phyloP scores from a whole-genome alignment of 2,797 vertebrate genomes.

The Peromyscus melanophrys region DNA sequence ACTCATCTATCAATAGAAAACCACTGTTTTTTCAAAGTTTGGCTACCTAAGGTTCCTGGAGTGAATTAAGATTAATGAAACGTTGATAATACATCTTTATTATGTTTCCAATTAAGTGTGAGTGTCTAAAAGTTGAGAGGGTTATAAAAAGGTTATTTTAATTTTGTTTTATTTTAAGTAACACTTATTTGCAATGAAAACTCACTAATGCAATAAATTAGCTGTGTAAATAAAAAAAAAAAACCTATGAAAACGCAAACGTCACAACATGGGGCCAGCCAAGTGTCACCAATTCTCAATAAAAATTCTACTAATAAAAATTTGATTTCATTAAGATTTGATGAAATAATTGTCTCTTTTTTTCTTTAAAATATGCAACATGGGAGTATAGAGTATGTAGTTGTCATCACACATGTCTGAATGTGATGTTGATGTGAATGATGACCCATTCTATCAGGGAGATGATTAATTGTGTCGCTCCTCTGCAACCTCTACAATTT shows the following conservation, averaged over 20 bases:
- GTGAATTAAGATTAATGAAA: conserved; percentile 43
- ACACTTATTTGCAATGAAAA: conserved; percentile 53
- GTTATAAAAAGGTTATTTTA: conserved; percentile 57
- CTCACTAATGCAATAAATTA: conserved; percentile 58
- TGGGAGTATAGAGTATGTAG: not conserved
- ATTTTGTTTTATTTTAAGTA: conserved; percentile 69
- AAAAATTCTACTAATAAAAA: not conserved
- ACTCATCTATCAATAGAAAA: not conserved
- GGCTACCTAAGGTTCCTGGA: not conserved
- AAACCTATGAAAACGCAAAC: conserved; percentile 1
- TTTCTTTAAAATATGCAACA: not conserved
- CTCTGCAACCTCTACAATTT: not conserved
- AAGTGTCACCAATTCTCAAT: conserved; percentile 40
- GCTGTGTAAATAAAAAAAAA: conserved; percentile 50
- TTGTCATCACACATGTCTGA: not conserved
- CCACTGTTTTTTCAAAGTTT: not conserved
- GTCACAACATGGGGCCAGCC: not conserved
- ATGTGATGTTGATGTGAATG: not conserved
- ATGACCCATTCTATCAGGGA: not conserved
- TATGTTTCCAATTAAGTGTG: conserved; percentile 42
- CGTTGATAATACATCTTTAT: conserved; percentile 45
- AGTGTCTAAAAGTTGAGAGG: conserved; percentile 27
- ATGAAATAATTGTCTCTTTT: not conserved
- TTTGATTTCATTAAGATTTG: not conserved
- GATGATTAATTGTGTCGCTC: not conserved